These are phyloP conservation scores for Gymnoscopelus microlampas DNA, from an alignment of 2,797 vertebrate species.

Conservation along the genomic window DNA sequence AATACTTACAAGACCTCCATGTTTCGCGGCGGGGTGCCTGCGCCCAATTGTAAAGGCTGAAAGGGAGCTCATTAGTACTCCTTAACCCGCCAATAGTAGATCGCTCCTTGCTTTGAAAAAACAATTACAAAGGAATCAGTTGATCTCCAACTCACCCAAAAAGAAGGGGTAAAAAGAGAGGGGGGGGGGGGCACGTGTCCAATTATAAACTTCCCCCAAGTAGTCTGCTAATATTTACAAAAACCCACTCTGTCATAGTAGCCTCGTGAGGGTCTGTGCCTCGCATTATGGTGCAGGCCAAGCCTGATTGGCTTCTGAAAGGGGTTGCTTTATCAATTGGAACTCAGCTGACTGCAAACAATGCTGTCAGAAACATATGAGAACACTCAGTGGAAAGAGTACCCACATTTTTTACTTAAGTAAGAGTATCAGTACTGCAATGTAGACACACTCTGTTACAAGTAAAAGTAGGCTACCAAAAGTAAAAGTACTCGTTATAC, in stretches of 20 bases:
- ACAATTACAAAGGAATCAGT: conserved; percentile 71
- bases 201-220: conserved; percentile 76
- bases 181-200: conserved; percentile 70
- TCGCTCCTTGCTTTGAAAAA: conserved; percentile 69
- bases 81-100: conserved; percentile 62
- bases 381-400: conserved; percentile 28
- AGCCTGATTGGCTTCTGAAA: conserved; percentile 51
- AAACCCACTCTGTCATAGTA: conserved; percentile 50
- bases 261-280: conserved; percentile 30
- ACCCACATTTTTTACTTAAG: too few species aligned
- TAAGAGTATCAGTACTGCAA: too few species aligned
- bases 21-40: conserved; percentile 59
- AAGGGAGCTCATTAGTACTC: conserved; percentile 75
- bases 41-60: conserved; percentile 68
- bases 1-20: conserved; percentile 67
- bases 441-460: too few species aligned
- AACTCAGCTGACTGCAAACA: conserved; percentile 59
- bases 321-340: conserved; percentile 51
- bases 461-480: too few species aligned
- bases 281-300: conserved; percentile 50
- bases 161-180: conserved; percentile 4
- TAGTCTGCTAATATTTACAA: conserved; percentile 76
- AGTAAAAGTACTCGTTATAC: too few species aligned
- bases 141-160: conserved; percentile 60
- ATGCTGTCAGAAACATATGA: conserved; percentile 72